A percentile compares a stretch with the other conserved stretches of the same genome.
phyloP scores from a whole-genome alignment of 2,113 vertebrate genomes.

The Cervus canadensis region DNA sequence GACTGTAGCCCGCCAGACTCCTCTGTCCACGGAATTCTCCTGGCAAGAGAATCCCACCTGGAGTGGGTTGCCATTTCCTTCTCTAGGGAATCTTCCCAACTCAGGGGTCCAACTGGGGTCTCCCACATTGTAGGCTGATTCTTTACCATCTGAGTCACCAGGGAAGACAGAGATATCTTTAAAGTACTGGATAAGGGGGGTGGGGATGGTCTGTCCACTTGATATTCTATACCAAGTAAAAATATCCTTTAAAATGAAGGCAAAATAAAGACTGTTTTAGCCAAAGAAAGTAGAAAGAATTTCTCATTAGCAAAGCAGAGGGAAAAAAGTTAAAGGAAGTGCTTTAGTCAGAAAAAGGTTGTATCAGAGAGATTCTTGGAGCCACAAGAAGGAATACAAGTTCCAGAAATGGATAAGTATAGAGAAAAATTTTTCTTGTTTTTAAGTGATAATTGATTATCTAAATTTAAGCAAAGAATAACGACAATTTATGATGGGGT shows the following conservation, averaged over 20 bases:
- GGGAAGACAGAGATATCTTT: background rate
- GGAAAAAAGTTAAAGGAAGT: background rate
- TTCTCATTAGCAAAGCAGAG: background rate
- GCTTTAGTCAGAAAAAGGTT: background rate
- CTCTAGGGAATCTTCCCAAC: no score
- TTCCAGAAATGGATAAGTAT: background rate
- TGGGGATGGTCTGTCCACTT: background rate
- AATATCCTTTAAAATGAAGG: background rate
- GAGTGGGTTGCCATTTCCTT: no score
- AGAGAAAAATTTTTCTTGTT: background rate
- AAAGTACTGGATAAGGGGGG: background rate
- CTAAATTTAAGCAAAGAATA: background rate
- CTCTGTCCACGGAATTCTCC: no score
- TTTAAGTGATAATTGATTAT: background rate
- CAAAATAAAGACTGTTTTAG: background rate
- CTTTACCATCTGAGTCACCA: no score
- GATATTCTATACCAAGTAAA: background rate
- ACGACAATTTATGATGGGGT: background rate
- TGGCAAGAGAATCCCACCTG: no score
- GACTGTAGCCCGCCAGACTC: no score
- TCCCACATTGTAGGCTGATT: no score
- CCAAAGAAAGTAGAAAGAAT: background rate
- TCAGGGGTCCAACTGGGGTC: no score
- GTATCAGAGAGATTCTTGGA: background rate
- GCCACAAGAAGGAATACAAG: background rate